Conservation (phyloP, 2,888 invertebrate species). For the Chironomus riparius region DNA sequence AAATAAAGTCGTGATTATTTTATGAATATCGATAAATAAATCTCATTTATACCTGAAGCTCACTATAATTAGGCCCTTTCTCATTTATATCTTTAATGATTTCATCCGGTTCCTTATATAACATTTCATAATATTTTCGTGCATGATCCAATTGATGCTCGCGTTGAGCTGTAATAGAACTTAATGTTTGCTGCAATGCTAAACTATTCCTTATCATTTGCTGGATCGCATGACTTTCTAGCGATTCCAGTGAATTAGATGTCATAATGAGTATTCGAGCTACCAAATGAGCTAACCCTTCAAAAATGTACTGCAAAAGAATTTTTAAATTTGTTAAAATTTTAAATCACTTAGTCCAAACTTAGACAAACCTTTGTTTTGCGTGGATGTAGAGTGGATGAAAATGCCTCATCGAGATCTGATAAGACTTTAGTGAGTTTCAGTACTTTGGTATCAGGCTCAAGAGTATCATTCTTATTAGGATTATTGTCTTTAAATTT, state of each 20-base stretch:
- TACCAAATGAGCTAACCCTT: constrained; percentile 73
- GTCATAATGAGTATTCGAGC: constrained; percentile 72
- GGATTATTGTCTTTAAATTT: constrained; percentile 35
- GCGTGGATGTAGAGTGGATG: constrained; percentile 62
- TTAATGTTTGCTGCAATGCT: constrained; percentile 75
- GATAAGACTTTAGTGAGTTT: constrained; percentile 69
- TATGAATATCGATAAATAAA: constrained; percentile 61
- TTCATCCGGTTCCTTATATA: constrained; percentile 74
- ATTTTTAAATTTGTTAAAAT: not conserved
- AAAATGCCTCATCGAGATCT: constrained; percentile 67
- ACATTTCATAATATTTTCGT: constrained; percentile 76
- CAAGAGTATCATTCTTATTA: constrained; percentile 60
- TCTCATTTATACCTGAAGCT: constrained; percentile 13
- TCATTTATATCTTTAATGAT: constrained; percentile 3
- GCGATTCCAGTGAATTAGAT: constrained; percentile 66
- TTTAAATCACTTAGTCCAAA: too few species aligned
- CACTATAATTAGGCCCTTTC: constrained; percentile 1
- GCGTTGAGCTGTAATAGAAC: constrained; percentile 70
- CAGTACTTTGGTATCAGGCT: constrained; percentile 65
- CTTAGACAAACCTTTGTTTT: constrained; percentile 62
- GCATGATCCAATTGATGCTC: constrained; percentile 84
- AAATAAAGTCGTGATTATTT: constrained; percentile 46
- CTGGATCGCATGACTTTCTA: constrained; percentile 74
- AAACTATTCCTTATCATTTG: constrained; percentile 79
- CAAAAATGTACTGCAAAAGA: constrained; percentile 69